These are phyloP conservation scores for Cosmopolites sordidus DNA, from an alignment of 2,888 invertebrate genomes.

Conservation along the genomic window DNA sequence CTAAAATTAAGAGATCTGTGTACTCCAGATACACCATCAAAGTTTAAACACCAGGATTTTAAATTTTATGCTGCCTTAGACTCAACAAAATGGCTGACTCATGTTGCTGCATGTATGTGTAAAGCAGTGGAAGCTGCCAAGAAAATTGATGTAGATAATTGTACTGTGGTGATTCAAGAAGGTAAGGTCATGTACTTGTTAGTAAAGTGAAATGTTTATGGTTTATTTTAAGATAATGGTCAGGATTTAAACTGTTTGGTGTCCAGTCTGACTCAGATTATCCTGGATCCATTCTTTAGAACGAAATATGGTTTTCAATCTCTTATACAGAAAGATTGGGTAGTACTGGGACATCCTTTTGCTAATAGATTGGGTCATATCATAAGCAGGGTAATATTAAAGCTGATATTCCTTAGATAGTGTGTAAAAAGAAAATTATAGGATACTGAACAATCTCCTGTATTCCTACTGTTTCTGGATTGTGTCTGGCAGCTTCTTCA, in stretches of 20 bases:
- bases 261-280: slow-evolving; percentile 80
- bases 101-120: slow-evolving; percentile 72
- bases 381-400: slow-evolving; percentile 46
- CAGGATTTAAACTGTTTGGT: slow-evolving; percentile 85
- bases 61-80: slow-evolving; percentile 73
- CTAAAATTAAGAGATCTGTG: slow-evolving; percentile 71
- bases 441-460: slow-evolving; percentile 68
- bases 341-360: slow-evolving; percentile 82
- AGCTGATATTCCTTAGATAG: background rate
- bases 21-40: slow-evolving; percentile 66
- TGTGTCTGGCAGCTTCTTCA: slow-evolving; percentile 87
- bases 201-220: slow-evolving; percentile 15
- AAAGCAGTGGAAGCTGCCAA: slow-evolving; percentile 70
- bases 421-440: slow-evolving; percentile 2
- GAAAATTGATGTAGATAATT: slow-evolving; percentile 56
- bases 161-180: slow-evolving; percentile 84
- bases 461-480: slow-evolving; percentile 89
- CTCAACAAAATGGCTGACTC: slow-evolving; percentile 79
- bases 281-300: slow-evolving; percentile 79
- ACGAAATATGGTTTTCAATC: slow-evolving; percentile 85
- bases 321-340: slow-evolving; percentile 92
- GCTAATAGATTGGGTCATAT: slow-evolving; percentile 63
- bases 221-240: slow-evolving; percentile 61
- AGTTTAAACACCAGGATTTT: slow-evolving; percentile 69
- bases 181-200: too few relatives aligned